Base-by-base conservation (phyloP, 1,140 invertebrate species). In the Microplitis demolitor region DNA sequence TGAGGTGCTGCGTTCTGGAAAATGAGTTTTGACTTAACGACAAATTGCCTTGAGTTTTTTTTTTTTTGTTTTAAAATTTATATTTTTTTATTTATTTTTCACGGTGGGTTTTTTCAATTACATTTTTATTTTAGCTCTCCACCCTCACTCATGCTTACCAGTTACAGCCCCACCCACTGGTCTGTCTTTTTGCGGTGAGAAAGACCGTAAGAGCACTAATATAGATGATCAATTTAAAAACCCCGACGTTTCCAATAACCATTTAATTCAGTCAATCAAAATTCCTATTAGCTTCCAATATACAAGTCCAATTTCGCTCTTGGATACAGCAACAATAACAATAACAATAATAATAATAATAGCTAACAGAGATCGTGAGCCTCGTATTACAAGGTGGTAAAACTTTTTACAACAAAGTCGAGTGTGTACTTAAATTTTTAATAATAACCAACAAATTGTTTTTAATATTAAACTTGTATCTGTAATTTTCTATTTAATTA, bases 201-300 rank as follows among this genome's bases (percentile, higher is more conserved):
- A 16, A 64, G 31, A 71, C 67, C 64, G 75, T 72, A 74, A 73
- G 73, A 71, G 72, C 68, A 71, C 78, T 80, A 79, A 86, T 84
- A 81, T 82, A 85, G 77, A 78, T 80, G 83, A 84, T 81, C 78
- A 82, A 83, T 83, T 78, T 78, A 81, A 83, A 83, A 79, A 69
- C 39, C 33, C 62, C 39, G 79, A 79, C 73, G 75, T 80, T 80
- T 81, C 78, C 83, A 83, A 86, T 85, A 85, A 82, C 85, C 82
- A 85, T 87, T 87, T 87, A 85, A 86, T 87, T 87, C 83, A 81
- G 84, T 87, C 85, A 85, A 87, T 87, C 85, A 85, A 86, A 87
- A 85, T 85, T 84, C 81, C 83, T 85, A 86, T 87, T 85, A 87
- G 81, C 80, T 81, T 73, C 75, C 80, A 75, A 45, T 11, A 45